Conservation (phyloP, 2,888 invertebrate genomes). For the Amblyjoppa proteus region DNA sequence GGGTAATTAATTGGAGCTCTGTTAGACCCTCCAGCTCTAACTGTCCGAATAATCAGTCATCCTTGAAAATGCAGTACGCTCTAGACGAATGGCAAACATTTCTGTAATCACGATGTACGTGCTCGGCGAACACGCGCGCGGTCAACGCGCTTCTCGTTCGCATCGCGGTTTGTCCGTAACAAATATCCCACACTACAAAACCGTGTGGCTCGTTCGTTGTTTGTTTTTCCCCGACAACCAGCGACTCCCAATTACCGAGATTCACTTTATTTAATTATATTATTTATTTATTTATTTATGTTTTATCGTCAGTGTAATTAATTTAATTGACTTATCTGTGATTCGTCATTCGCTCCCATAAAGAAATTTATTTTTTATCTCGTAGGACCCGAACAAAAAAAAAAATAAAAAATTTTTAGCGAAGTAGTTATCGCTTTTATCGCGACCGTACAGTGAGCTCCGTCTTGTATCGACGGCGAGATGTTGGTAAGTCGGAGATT, state of each 20-base stretch:
- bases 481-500: slow-evolving; percentile 11
- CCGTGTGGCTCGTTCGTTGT: background rate
- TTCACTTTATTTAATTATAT: background rate
- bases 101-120: slow-evolving; percentile 39
- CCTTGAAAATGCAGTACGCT: slow-evolving; percentile 33
- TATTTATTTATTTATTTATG: too few relatives aligned
- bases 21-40: background rate
- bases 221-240: background rate
- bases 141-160: slow-evolving; percentile 16
- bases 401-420: background rate
- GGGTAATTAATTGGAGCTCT: background rate
- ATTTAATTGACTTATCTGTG: background rate
- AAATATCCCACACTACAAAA: slow-evolving; percentile 36
- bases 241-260: background rate
- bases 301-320: too few relatives aligned
- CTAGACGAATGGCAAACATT: slow-evolving; percentile 51
- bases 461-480: background rate
- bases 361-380: background rate
- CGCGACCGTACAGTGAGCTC: background rate
- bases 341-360: background rate
- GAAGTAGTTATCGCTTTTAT: background rate
- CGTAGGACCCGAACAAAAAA: background rate
- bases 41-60: slow-evolving; percentile 37
- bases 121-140: slow-evolving; percentile 8
- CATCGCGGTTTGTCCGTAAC: slow-evolving; percentile 23